Evolutionary conservation across 2,113 vertebrate species (phyloP), one percentile per base, ranked within the genome.

Genomic region (Labeo rohita): DNA sequence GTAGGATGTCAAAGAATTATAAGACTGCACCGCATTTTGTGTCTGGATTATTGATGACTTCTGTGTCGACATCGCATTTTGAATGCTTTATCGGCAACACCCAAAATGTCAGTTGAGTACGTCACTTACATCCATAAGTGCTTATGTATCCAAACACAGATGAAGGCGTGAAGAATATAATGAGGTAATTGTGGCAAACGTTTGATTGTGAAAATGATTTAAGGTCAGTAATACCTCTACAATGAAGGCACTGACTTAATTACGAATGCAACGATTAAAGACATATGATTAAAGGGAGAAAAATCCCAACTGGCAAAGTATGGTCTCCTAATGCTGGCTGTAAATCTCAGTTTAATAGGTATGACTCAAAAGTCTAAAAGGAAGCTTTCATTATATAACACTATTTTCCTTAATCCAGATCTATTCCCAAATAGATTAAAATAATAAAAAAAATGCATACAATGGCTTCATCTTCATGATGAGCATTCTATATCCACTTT

Each of bases 1-100:
- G 28, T 16, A 39, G 49, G 59, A 80, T 85, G 76, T 68, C 70
- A 84, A 43, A 68, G 47, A 79, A 88, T 85, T 84, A 76, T 28
- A 70, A 54, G 8, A 85, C 36, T 16, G 13, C 21, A 5, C 21
- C 39, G 45, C 28, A 15, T 63, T 65, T 39, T 45, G 23, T 82
- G 16, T 65, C 16, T 70, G 63, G 65, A 70, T 68, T 50, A 82
- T 70, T 52, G 45, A 54, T 82, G 80, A 39, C 80, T 82, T 1
- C 0, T 63, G 47, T 68, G 47, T 68, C 18, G 28, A 52, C 80
- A 36, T 12, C 45, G 6, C 63, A 82, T 47, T 50, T 82, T 82
- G 16, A 70, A 70, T 36, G 28, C 28, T 36, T n/a, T 52, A 16
- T 65, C 2, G 6, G 3, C 75, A 39, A 56, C 11, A 23, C 23